Evolutionary conservation across 2,888 invertebrate genomes (phyloP).

Genomic region (Terebella lapidaria): DNA sequence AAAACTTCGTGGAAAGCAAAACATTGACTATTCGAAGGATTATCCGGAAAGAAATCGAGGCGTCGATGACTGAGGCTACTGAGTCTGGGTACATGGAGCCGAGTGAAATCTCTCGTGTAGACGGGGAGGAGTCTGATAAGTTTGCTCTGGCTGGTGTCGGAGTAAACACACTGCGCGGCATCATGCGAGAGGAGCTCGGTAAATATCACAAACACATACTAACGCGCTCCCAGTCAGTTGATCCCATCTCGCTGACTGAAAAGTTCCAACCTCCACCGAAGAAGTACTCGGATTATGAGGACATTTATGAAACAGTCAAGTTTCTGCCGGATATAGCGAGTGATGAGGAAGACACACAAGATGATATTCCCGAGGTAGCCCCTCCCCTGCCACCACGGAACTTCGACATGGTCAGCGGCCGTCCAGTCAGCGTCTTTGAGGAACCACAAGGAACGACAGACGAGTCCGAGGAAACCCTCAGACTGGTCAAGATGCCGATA

Average conservation of each 20-base stretch:
- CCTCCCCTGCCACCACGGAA: constrained; percentile 8
- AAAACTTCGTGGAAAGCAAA: neutral
- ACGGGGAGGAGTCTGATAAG: constrained; percentile 1
- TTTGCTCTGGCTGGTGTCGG: constrained; percentile 11
- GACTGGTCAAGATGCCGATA: neutral
- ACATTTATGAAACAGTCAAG: neutral
- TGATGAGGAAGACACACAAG: neutral
- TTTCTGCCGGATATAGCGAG: too few relatives aligned
- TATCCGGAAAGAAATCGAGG: neutral
- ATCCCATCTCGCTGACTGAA: neutral
- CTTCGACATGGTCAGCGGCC: neutral
- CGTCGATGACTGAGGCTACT: neutral
- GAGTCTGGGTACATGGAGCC: neutral
- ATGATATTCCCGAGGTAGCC: neutral
- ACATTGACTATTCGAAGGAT: neutral
- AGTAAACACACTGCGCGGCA: constrained; percentile 17
- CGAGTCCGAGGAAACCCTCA: neutral
- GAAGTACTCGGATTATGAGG: neutral
- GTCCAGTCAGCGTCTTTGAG: neutral
- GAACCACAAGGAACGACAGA: neutral
- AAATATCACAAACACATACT: constrained; percentile 9
- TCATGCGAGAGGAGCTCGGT: constrained; percentile 20
- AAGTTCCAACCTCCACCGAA: neutral
- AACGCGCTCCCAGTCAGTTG: neutral
- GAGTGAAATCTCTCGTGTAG: constrained; percentile 1